Conservation (phyloP, 2,888 invertebrate genomes). For the Agrilus cyanescens region DNA sequence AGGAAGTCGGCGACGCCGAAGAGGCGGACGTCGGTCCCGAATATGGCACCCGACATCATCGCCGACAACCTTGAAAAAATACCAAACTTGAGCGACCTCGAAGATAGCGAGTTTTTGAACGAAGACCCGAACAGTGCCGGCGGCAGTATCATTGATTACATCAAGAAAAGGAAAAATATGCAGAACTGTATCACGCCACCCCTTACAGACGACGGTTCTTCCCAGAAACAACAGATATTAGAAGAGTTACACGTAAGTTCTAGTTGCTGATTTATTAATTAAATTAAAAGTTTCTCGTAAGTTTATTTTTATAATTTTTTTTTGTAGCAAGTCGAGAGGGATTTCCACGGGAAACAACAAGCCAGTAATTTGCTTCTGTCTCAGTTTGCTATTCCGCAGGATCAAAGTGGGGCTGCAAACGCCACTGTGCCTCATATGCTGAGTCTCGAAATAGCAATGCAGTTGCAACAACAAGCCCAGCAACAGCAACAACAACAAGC, state of each 20-base stretch:
- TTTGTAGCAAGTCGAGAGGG: slow-evolving; percentile 53
- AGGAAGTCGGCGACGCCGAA: slow-evolving; percentile 14
- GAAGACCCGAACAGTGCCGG: slow-evolving; percentile 34
- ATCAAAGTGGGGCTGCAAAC: slow-evolving; percentile 25
- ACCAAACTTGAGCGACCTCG: slow-evolving; percentile 25
- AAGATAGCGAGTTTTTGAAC: slow-evolving; percentile 33
- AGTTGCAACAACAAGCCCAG: slow-evolving; percentile 15
- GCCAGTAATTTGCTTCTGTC: slow-evolving; percentile 26
- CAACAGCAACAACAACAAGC: too few species aligned
- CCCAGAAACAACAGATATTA: slow-evolving; percentile 57
- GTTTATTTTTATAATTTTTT: slow-evolving; percentile 1
- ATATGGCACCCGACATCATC: slow-evolving; percentile 1
- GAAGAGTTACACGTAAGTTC: slow-evolving; percentile 46
- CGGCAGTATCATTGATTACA: slow-evolving; percentile 33
- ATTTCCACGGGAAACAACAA: slow-evolving; percentile 44
- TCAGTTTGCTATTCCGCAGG: slow-evolving; percentile 30
- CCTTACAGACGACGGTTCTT: slow-evolving; percentile 46
- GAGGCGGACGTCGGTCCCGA: not conserved
- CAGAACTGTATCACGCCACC: slow-evolving; percentile 18
- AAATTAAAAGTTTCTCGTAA: not conserved
- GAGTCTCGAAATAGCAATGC: slow-evolving; percentile 38
- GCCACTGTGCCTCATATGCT: slow-evolving; percentile 37
- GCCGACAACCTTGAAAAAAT: slow-evolving; percentile 1
- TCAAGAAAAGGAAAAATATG: slow-evolving; percentile 33
- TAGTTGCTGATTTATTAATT: slow-evolving; percentile 3